A percentile compares a stretch with the other conserved stretches of the same genome.
These are phyloP conservation scores for Chaetophractus vellerosus DNA, from an alignment of 2,797 vertebrate genomes.

Conservation along the genomic window DNA sequence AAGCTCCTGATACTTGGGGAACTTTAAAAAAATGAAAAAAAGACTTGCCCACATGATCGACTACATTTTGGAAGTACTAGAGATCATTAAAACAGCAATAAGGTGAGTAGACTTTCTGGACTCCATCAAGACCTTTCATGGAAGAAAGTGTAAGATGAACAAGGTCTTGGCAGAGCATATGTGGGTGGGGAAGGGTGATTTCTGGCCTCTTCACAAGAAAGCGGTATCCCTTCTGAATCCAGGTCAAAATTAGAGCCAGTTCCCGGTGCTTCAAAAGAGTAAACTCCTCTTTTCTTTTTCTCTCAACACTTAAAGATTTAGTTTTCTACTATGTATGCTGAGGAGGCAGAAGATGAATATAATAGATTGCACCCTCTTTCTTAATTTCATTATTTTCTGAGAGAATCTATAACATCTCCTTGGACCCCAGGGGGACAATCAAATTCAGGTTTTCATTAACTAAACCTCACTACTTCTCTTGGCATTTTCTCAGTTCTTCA, in stretches of 20 bases:
- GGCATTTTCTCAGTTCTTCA: constrained; percentile 15
- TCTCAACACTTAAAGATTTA: constrained; percentile 14
- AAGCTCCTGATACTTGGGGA: background rate
- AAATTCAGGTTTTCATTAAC: background rate
- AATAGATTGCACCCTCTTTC: background rate
- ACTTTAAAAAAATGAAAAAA: background rate
- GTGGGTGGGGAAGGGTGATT: background rate
- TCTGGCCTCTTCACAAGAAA: background rate
- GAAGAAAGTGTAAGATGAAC: background rate
- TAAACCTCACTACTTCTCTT: background rate
- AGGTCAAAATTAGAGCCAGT: background rate
- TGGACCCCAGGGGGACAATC: background rate
- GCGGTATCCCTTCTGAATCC: background rate
- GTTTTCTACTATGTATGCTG: background rate
- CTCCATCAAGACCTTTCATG: background rate
- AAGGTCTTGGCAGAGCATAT: background rate
- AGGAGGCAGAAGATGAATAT: background rate
- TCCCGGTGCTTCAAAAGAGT: background rate
- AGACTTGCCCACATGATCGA: background rate
- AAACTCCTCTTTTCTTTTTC: background rate
- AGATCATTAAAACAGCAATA: background rate
- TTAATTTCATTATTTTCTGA: constrained; percentile 8
- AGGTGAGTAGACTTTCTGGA: background rate
- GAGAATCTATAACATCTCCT: background rate
- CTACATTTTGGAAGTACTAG: background rate